A percentile compares a stretch with the other conserved stretches of the same genome.
Evolutionary conservation across 2,797 vertebrate genomes (phyloP).

Genomic region (Alcedo quadribrachys): DNA sequence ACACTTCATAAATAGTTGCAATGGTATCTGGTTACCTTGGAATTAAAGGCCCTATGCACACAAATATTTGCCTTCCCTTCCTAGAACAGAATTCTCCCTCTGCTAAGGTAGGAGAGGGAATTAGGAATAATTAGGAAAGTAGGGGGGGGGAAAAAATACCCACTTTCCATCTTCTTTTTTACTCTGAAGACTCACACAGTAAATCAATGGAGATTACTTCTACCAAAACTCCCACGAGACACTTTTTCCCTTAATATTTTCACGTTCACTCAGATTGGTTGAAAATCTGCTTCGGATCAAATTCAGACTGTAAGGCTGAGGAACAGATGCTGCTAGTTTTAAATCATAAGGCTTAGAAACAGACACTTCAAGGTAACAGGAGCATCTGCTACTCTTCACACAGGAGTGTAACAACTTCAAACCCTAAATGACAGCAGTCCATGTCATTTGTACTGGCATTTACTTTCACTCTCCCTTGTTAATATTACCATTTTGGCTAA

Average conservation of each 20-base stretch:
- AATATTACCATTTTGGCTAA: background rate
- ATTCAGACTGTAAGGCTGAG: background rate
- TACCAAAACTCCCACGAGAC: background rate
- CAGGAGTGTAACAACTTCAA: background rate
- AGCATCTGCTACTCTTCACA: background rate
- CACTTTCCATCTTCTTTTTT: background rate
- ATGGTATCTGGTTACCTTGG: background rate
- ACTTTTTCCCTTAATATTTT: background rate
- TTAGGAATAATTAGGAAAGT: background rate
- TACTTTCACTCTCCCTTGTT: background rate
- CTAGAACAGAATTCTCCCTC: background rate
- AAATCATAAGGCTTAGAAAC: background rate
- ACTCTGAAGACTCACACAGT: background rate
- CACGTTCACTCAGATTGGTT: background rate
- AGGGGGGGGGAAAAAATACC: no score
- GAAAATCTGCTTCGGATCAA: background rate
- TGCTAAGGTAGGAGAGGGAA: no score
- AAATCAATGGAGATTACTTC: background rate
- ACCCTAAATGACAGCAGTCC: background rate
- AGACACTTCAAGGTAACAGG: background rate
- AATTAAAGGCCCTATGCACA: background rate
- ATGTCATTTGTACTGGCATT: background rate
- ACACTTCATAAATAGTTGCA: background rate
- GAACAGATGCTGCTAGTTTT: conserved; percentile 4
- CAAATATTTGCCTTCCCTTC: background rate